Conservation (phyloP, 1,140 invertebrate species). For the Dufourea novaeangliae region DNA sequence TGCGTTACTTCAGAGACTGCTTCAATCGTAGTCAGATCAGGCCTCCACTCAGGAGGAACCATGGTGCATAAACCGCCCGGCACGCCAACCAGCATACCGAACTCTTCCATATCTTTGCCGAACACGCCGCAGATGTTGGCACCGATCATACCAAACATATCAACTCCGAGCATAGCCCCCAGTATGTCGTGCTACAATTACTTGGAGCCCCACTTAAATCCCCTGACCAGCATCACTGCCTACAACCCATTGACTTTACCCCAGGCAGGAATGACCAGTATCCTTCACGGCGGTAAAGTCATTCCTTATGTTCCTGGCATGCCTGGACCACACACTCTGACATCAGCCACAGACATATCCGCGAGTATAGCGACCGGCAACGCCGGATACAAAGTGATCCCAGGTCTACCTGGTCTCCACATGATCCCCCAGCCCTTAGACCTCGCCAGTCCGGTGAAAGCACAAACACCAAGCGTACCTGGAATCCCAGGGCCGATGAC, state of each 20-base stretch:
- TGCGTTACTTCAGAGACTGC: constrained; percentile 80
- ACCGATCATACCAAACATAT: constrained; percentile 83
- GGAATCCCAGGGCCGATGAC: constrained; percentile 55
- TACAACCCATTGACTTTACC: constrained; percentile 87
- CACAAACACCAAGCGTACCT: constrained; percentile 51
- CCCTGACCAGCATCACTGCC: constrained; percentile 84
- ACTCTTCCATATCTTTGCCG: constrained; percentile 77
- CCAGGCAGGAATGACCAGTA: constrained; percentile 73
- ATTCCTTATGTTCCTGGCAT: constrained; percentile 93
- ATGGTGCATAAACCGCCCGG: constrained; percentile 84
- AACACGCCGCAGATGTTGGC: constrained; percentile 84
- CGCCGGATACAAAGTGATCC: constrained; percentile 73
- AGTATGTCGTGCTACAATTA: constrained; percentile 75
- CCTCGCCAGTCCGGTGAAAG: constrained; percentile 73
- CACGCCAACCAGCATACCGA: constrained; percentile 63
- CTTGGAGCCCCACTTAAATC: constrained; percentile 77
- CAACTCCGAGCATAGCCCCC: constrained; percentile 83
- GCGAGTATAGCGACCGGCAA: constrained; percentile 61
- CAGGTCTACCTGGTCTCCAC: constrained; percentile 70
- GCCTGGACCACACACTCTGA: constrained; percentile 88
- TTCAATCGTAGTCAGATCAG: constrained; percentile 86
- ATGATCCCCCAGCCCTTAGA: constrained; percentile 75
- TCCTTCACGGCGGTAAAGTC: constrained; percentile 85
- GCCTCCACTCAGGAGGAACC: constrained; percentile 88
- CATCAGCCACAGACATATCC: constrained; percentile 77